Conservation (phyloP, 2,888 invertebrate genomes). For the Andrena marginata region DNA sequence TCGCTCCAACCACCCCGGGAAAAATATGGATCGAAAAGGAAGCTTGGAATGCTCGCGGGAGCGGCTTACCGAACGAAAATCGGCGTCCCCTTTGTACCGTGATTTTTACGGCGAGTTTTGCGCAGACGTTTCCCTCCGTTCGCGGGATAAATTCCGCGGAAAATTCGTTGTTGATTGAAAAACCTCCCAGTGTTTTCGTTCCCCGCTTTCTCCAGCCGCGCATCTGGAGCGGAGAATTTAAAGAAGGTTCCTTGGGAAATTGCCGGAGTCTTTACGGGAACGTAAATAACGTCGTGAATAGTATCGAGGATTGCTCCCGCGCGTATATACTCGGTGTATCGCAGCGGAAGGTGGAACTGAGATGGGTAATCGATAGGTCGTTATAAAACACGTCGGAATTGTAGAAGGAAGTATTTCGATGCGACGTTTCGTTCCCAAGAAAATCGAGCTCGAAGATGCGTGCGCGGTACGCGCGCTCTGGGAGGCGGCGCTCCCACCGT, state of each 20-base stretch:
- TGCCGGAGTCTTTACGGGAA: not conserved
- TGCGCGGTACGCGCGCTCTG: not conserved
- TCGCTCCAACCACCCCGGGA: not conserved
- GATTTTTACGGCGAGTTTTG: conserved; percentile 29
- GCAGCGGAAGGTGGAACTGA: no score
- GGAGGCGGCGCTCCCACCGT: not conserved
- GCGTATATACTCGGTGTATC: not conserved
- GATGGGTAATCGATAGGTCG: no score
- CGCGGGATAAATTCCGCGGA: conserved; percentile 29
- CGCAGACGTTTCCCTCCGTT: not conserved
- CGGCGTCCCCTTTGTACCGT: conserved; percentile 33
- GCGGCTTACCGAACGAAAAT: conserved; percentile 48
- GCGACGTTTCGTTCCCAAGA: not conserved
- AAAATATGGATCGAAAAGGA: conserved; percentile 45
- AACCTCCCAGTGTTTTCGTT: not conserved
- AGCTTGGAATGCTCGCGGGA: conserved; percentile 3
- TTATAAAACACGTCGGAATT: no score
- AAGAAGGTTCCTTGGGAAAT: conserved; percentile 7
- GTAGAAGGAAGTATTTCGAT: not conserved
- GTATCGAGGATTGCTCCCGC: not conserved
- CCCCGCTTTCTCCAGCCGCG: not conserved
- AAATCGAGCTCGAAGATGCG: not conserved
- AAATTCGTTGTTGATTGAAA: conserved; percentile 26
- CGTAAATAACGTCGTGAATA: not conserved
- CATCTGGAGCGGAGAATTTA: not conserved